phyloP scores from a whole-genome alignment of 2,113 vertebrate species.

The Herpailurus yagouaroundi region DNA sequence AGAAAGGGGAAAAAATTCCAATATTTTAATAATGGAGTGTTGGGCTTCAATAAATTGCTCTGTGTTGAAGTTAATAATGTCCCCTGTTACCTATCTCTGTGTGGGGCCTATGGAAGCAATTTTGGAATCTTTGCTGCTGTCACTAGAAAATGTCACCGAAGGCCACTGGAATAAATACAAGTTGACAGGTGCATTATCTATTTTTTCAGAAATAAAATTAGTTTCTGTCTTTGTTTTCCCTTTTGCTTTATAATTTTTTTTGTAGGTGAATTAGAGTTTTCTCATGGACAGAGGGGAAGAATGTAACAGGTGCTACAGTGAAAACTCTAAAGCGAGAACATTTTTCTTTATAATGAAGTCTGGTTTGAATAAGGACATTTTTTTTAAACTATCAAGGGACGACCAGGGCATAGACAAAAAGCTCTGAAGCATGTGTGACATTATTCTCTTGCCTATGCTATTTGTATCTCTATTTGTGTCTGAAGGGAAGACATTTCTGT shows the following conservation, averaged over 20 bases:
- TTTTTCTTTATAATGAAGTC: constrained; percentile 62
- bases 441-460: constrained; percentile 58
- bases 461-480: constrained; percentile 60
- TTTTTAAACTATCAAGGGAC: not conserved
- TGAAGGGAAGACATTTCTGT: constrained; percentile 58
- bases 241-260: constrained; percentile 8
- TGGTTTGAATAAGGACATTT: constrained; percentile 58
- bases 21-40: constrained; percentile 63
- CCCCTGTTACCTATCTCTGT: constrained; percentile 13
- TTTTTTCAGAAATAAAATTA: constrained; percentile 67
- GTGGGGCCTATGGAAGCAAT: constrained; percentile 49
- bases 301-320: constrained; percentile 25
- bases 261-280: constrained; percentile 14
- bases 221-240: constrained; percentile 27
- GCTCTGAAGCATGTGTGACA: constrained; percentile 59
- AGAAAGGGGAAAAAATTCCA: constrained; percentile 54
- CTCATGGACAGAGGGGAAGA: not conserved
- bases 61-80: constrained; percentile 66
- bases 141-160: constrained; percentile 62
- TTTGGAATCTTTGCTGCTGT: constrained; percentile 58
- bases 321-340: constrained; percentile 17
- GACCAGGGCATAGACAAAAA: constrained; percentile 29
- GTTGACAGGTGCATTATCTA: constrained; percentile 47
- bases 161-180: constrained; percentile 66
- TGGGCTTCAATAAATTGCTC: constrained; percentile 73